Conservation (phyloP, 2,113 vertebrate species). For the Uria aalge region DNA sequence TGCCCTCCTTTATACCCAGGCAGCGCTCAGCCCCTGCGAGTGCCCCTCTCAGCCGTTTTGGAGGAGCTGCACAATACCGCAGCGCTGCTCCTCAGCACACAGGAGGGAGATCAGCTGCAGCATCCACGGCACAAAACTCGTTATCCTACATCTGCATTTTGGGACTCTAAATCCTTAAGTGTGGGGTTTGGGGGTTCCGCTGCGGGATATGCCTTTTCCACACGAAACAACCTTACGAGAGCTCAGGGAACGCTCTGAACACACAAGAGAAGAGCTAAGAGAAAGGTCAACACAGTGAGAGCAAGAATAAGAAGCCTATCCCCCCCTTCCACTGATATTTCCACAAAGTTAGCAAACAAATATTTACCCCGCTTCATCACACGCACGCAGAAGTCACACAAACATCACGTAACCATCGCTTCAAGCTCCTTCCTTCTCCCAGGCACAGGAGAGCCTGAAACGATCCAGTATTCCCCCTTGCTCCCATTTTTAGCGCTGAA, state of each 20-base stretch:
- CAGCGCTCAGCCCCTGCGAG: not conserved
- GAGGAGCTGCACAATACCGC: not conserved
- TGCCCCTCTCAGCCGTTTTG: not conserved
- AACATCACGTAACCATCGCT: not conserved
- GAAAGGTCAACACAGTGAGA: not conserved
- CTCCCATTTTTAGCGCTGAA: not conserved
- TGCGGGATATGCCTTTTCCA: not conserved
- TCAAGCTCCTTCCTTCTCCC: not conserved
- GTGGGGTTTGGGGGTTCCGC: not conserved
- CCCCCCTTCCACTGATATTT: not conserved
- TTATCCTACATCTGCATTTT: not conserved
- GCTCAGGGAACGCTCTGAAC: not conserved
- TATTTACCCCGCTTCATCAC: not conserved
- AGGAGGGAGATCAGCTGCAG: not conserved
- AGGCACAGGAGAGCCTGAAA: not conserved
- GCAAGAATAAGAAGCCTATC: not conserved
- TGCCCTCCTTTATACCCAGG: not conserved
- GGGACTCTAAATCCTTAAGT: not conserved
- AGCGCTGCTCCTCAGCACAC: not conserved
- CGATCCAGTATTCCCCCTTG: not conserved
- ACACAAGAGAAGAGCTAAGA: not conserved
- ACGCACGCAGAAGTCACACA: not conserved
- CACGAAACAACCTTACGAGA: fast-evolving
- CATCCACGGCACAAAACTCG: not conserved
- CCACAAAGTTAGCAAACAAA: not conserved